phyloP scores from a whole-genome alignment of 2,888 invertebrate genomes.

The Stenotaenia linearis region DNA sequence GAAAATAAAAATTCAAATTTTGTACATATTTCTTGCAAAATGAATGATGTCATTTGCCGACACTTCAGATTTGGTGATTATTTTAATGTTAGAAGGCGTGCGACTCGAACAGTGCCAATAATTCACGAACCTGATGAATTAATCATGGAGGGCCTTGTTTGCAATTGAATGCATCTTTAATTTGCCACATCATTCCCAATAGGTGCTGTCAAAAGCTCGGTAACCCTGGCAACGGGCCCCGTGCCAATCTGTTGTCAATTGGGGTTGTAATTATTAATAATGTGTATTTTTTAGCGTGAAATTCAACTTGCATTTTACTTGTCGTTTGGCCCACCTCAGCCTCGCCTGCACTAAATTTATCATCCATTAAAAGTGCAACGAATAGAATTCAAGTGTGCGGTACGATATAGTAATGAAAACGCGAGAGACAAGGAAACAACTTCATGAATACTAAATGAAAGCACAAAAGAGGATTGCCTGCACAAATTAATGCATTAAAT shows the following conservation, averaged over 20 bases:
- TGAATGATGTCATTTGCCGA: neutral
- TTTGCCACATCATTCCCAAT: conserved; percentile 17
- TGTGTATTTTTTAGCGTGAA: neutral
- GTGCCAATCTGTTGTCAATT: conserved; percentile 21
- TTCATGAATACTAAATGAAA: conserved; percentile 21
- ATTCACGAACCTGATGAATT: conserved; percentile 7
- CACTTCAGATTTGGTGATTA: neutral
- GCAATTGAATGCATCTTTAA: conserved; percentile 26
- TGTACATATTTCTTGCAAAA: neutral
- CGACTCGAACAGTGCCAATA: neutral
- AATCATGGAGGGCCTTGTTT: conserved; percentile 18
- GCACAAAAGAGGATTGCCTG: conserved; percentile 11
- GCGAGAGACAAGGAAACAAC: conserved; percentile 19
- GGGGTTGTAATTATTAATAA: neutral
- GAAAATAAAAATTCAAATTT: neutral
- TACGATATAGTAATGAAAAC: conserved; percentile 14
- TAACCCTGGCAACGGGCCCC: neutral
- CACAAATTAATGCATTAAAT: conserved; percentile 22
- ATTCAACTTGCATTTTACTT: neutral
- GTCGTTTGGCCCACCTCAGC: neutral
- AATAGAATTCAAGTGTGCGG: neutral
- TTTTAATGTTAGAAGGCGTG: neutral
- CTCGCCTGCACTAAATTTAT: neutral
- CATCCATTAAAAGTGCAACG: conserved; percentile 7
- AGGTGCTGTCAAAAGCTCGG: neutral